phyloP scores from a whole-genome alignment of 1,140 invertebrate genomes.

The Thalassaphorura encarpata region DNA sequence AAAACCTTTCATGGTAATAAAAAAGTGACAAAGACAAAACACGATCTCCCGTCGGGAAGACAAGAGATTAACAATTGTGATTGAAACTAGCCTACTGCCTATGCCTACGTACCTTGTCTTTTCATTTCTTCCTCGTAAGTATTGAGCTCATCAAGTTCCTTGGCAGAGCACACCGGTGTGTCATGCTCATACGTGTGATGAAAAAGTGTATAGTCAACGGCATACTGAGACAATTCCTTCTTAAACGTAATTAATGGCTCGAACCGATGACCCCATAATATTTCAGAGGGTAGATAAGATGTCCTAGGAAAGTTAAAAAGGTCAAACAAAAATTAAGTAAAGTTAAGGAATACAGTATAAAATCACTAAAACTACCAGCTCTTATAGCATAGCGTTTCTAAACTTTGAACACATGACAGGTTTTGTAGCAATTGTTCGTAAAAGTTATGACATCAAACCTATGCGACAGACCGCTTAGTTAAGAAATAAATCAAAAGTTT shows the following conservation, averaged over 20 bases:
- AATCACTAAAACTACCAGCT: constrained; percentile 1
- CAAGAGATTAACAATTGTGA: too few relatives aligned
- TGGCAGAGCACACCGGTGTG: constrained; percentile 81
- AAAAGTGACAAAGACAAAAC: too few relatives aligned
- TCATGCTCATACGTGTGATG: constrained; percentile 83
- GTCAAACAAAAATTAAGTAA: neutral
- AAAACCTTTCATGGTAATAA: too few relatives aligned
- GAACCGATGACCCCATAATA: constrained; percentile 91
- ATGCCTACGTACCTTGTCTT: constrained; percentile 20
- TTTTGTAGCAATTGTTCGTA: too few relatives aligned
- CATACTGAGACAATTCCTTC: constrained; percentile 81
- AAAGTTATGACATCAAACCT: too few relatives aligned
- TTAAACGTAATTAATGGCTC: constrained; percentile 80
- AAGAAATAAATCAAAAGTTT: too few relatives aligned
- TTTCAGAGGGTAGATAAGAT: constrained; percentile 84
- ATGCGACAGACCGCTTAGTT: too few relatives aligned
- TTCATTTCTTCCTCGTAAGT: constrained; percentile 27
- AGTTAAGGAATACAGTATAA: too few relatives aligned
- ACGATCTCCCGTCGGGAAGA: too few relatives aligned
- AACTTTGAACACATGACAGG: too few relatives aligned
- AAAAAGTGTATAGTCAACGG: constrained; percentile 90
- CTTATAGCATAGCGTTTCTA: too few relatives aligned
- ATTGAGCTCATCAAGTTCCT: constrained; percentile 59
- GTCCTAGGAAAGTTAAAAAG: constrained; percentile 47
- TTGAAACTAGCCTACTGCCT: too few relatives aligned